Evolutionary conservation across 37 sponge, comb jelly and placozoan genomes (phyloP), one percentile per base, ranked within the genome.

Genomic region (Mnemiopsis leidyi): DNA sequence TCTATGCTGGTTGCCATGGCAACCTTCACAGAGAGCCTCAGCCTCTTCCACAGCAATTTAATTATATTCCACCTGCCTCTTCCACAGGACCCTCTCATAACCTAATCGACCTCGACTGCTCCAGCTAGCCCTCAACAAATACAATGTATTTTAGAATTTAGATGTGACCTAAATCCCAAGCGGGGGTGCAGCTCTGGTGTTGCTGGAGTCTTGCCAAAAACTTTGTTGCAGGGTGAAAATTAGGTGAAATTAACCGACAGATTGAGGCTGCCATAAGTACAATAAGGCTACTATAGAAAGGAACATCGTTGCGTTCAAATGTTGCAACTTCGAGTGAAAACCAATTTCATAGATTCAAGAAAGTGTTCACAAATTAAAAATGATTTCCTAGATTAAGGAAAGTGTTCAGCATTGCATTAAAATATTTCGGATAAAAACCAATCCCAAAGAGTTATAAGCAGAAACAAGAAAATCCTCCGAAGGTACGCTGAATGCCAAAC

Each of bases 1-100:
- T 77, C 79, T 77, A 26, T 32, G 79, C 18, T 18, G 3, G 79
- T 77, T 77, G 32, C 79, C 79, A 77, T 77, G 35, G 79, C 79
- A 77, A 77, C 79, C 61, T 48, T 48, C 61, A 48, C 61, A 48
- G 61, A 18, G 61, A 48, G 61, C 61, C 61, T 18, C 61, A 48
- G 61, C 61, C 61, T 48, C 61, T 48, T 48, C 61, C 61, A 48
- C 61, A 48, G 61, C 61, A 48, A 48, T 48, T 48, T 48, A 48
- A 48, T 48, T 48, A 48, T 48, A 13, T 5, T 48, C 13, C 9
- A 13, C 13, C 61, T 18, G 61, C 61, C 61, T 48, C 61, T 48
- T 48, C 61, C 61, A 48, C 61, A 13, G 61, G 61, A 13, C 13
- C 5, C 61, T 48, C 61, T 5, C 13, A 48, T 48, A 48, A 48